phyloP scores from a whole-genome alignment of 2,797 vertebrate species.

The Hipposideros larvatus region DNA sequence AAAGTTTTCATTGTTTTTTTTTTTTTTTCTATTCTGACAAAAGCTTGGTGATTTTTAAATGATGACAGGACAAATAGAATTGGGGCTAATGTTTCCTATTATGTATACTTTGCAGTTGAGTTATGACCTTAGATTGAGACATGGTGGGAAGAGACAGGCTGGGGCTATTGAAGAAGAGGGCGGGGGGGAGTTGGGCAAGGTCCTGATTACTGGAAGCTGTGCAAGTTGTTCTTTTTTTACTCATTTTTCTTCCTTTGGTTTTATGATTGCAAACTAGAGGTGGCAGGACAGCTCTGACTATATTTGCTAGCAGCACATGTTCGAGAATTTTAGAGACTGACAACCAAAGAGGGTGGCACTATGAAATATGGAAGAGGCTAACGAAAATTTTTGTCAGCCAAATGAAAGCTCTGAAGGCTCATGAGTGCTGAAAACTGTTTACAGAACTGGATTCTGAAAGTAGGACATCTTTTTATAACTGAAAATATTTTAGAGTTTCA shows the following conservation, averaged over 20 bases:
- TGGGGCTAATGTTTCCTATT: background rate
- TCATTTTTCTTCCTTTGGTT: background rate
- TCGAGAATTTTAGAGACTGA: background rate
- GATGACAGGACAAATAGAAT: background rate
- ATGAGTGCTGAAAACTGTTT: conserved; percentile 53
- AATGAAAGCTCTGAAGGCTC: conserved; percentile 24
- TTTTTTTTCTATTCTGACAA: background rate
- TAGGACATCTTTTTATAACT: conserved; percentile 64
- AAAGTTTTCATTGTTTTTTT: background rate
- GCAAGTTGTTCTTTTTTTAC: background rate
- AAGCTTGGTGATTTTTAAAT: background rate
- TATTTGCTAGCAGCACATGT: conserved; percentile 64
- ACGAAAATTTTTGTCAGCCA: conserved; percentile 14
- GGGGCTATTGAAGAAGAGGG: background rate
- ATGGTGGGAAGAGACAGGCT: background rate
- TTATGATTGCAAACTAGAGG: background rate
- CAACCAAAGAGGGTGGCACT: background rate
- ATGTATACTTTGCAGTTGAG: background rate
- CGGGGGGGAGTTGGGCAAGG: background rate
- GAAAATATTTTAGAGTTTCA: conserved; percentile 40
- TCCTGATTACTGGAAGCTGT: background rate
- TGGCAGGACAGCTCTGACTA: background rate
- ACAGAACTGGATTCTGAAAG: conserved; percentile 44
- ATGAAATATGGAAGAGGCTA: conserved; percentile 5
- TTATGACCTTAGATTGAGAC: background rate